Evolutionary conservation across 2,888 invertebrate genomes (phyloP).

Genomic region (Calephelis perditalis): DNA sequence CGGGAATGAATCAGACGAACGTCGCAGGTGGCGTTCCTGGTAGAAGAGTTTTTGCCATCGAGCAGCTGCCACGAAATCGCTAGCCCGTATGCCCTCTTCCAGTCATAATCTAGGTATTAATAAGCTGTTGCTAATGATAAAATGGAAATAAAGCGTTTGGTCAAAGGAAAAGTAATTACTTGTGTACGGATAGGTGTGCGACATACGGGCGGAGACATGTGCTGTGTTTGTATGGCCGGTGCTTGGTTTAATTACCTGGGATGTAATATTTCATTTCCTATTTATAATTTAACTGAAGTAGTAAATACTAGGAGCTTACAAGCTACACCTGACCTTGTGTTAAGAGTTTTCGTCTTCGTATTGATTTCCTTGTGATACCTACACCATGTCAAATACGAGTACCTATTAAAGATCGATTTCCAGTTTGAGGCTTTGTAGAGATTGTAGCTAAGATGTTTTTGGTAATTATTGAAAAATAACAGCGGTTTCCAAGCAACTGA

Average conservation of each 20-base stretch:
- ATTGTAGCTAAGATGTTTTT: no score
- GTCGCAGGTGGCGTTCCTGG: slow-evolving; percentile 65
- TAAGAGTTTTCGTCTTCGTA: no score
- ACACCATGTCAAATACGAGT: no score
- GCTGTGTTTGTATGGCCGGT: slow-evolving; percentile 31
- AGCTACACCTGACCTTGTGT: no score
- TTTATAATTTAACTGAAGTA: no score
- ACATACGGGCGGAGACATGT: slow-evolving; percentile 66
- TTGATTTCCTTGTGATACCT: no score
- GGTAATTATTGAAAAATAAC: no score
- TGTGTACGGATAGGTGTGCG: slow-evolving; percentile 51
- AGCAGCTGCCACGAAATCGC: slow-evolving; percentile 68
- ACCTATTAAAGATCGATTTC: no score
- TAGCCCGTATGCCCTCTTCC: slow-evolving; percentile 63
- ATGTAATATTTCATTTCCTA: slow-evolving; percentile 1
- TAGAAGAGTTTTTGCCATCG: slow-evolving; percentile 67
- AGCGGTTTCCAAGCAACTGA: no score
- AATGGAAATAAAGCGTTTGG: slow-evolving; percentile 69
- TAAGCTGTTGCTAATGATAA: slow-evolving; percentile 71
- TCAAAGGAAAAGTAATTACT: slow-evolving; percentile 56
- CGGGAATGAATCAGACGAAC: slow-evolving; percentile 41
- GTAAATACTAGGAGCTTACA: no score
- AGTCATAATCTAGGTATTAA: slow-evolving; percentile 73
- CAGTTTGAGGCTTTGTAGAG: no score
- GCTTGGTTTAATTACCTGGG: slow-evolving; percentile 18